These are phyloP conservation scores for Drosophila stalkeri DNA, from an alignment of 2,888 invertebrate species.

Conservation along the genomic window DNA sequence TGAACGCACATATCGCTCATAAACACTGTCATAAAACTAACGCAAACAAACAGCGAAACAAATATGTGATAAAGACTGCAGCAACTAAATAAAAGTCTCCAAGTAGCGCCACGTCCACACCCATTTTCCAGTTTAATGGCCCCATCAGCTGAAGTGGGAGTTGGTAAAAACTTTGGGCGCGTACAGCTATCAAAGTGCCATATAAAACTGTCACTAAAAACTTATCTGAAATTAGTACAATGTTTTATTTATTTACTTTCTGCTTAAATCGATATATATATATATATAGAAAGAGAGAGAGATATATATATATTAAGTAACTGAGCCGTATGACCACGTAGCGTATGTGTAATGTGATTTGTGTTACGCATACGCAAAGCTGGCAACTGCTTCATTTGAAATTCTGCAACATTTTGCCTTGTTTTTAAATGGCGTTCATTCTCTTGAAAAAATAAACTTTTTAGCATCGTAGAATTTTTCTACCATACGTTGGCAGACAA, in stretches of 20 bases:
- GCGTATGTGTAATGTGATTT: conserved; percentile 41
- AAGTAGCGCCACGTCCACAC: conserved; percentile 4
- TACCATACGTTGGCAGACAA: not conserved
- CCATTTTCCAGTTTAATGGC: conserved; percentile 55
- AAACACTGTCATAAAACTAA: conserved; percentile 72
- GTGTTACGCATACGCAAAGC: not conserved
- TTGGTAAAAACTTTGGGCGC: conserved; percentile 60
- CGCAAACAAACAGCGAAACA: conserved; percentile 62
- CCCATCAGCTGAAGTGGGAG: conserved; percentile 28
- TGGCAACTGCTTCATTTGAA: conserved; percentile 8
- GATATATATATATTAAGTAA: not conserved
- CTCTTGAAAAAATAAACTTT: not conserved
- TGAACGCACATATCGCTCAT: conserved; percentile 74
- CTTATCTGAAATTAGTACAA: conserved; percentile 46
- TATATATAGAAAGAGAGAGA: not conserved
- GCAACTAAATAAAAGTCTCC: conserved; percentile 35
- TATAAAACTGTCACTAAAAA: conserved; percentile 39
- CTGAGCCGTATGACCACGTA: conserved; percentile 12
- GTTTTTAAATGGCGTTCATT: not conserved
- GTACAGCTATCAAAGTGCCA: conserved; percentile 37
- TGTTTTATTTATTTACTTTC: conserved; percentile 42
- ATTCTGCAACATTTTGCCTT: not conserved
- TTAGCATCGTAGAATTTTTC: not conserved
- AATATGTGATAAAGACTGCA: conserved; percentile 69
- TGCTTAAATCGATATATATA: not conserved